Base-by-base conservation (phyloP, 2,888 invertebrate species). In the Bombyx huttoni region DNA sequence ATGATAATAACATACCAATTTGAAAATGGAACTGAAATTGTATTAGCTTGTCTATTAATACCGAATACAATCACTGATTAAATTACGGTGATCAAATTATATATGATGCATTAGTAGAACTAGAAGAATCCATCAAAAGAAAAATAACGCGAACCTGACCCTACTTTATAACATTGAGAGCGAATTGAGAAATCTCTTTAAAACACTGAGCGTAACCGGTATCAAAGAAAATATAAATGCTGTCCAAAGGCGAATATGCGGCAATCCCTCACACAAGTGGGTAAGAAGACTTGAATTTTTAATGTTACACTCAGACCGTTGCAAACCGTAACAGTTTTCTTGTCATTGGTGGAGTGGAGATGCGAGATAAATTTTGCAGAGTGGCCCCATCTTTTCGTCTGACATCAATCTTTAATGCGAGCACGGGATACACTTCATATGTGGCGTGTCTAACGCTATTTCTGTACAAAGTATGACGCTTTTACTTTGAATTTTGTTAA, bases 291-390 rank as follows among this genome's bases (percentile, higher is more conserved):
- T 63, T 88, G 86, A 87, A 88, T 88, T 81, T 88, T 88, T 88
- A 88, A 88, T 88, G 84, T 78, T 83, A 88, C 88, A 88, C 88
- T 88, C 88, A 87, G 88, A 80, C 87, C 86, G 85, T 75, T 86
- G 86, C 87, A 86, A 84, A 84, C 87, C 88, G 88, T 87, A 88
- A 88, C 88, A 88, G 88, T 88, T 87, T 87, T 87, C 88, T 88
- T 88, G 88, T 88, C 88, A 87, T 88, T 87, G 83, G 81, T 74
- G 70, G 81, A 85, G 83, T 77, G 81, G 83, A 87, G 85, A 85
- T 88, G 88, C 82, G 87, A 84, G 74, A 88, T 88, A 88, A 87
- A 88, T 88, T 87, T 88, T 88, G 87, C 82, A 87, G 86, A 88
- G 88, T 88, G 83, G 88, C 88, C 86, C 88, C 85, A 87, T 88